These are phyloP conservation scores for Columbina picui DNA, from an alignment of 2,113 vertebrate genomes.

Conservation along the genomic window DNA sequence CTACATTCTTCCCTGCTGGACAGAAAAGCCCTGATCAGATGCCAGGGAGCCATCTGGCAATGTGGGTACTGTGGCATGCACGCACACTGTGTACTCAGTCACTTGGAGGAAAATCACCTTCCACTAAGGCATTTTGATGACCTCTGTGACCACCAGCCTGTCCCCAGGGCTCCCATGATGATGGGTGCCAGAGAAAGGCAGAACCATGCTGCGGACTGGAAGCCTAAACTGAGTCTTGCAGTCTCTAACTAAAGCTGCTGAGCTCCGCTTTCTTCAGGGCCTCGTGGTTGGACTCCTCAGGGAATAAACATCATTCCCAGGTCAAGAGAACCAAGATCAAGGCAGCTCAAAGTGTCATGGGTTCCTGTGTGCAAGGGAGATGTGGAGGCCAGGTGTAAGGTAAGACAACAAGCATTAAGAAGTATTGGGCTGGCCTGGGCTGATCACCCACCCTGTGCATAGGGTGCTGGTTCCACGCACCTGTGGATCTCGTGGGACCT, in stretches of 20 bases:
- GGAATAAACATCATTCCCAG: not conserved
- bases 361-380: not conserved
- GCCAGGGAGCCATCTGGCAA: slow-evolving; percentile 24
- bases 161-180: not conserved
- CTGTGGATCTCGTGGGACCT: not conserved
- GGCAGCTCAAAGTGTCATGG: not conserved
- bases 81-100: not conserved
- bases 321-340: not conserved
- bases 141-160: not conserved
- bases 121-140: not conserved
- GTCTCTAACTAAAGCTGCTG: not conserved
- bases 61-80: not conserved
- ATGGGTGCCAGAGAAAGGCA: not conserved
- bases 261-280: not conserved
- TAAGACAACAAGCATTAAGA: not conserved
- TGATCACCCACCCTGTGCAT: not conserved
- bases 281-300: not conserved
- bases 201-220: not conserved
- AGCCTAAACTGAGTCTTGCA: not conserved
- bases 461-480: not conserved
- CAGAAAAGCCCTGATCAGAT: not conserved
- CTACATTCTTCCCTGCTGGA: not conserved
- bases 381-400: not conserved
- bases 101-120: not conserved
- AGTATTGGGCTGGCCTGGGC: not conserved